Percentiles rank a stretch among this genome's conserved stretches.
Evolutionary conservation across 2,113 vertebrate genomes (phyloP).

Genomic region (Tinamus guttatus): DNA sequence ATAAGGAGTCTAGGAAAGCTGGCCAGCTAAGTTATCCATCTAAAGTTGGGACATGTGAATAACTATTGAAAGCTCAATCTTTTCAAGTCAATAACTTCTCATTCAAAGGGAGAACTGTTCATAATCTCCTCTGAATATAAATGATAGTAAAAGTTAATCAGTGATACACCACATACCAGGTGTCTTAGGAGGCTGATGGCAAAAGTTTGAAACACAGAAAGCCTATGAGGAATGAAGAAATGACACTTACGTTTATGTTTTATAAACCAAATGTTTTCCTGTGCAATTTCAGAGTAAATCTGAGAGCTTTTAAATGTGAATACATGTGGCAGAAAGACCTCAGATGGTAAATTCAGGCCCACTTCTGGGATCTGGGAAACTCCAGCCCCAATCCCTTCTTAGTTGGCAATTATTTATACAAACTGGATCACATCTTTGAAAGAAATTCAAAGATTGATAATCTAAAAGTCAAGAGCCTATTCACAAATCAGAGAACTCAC

Average conservation of each 20-base stretch:
- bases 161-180: neutral
- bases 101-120: neutral
- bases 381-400: neutral
- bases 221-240: neutral
- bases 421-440: neutral
- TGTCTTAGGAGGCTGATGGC: neutral
- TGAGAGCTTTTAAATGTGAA: neutral
- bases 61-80: neutral
- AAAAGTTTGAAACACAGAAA: conserved; percentile 25
- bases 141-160: neutral
- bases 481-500: neutral
- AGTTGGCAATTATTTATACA: neutral
- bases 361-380: neutral
- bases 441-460: neutral
- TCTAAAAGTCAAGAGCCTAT: neutral
- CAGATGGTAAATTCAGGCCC: neutral
- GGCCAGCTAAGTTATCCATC: neutral
- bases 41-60: neutral
- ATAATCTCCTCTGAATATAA: neutral
- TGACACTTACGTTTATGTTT: conserved; percentile 10
- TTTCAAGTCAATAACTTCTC: neutral
- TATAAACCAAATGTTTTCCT: neutral
- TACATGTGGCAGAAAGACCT: neutral
- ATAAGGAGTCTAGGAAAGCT: neutral
- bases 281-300: neutral